A percentile compares a stretch with the other conserved stretches of the same genome.
Conservation (phyloP, 2,113 vertebrate species). For the Toxotes jaculatrix region DNA sequence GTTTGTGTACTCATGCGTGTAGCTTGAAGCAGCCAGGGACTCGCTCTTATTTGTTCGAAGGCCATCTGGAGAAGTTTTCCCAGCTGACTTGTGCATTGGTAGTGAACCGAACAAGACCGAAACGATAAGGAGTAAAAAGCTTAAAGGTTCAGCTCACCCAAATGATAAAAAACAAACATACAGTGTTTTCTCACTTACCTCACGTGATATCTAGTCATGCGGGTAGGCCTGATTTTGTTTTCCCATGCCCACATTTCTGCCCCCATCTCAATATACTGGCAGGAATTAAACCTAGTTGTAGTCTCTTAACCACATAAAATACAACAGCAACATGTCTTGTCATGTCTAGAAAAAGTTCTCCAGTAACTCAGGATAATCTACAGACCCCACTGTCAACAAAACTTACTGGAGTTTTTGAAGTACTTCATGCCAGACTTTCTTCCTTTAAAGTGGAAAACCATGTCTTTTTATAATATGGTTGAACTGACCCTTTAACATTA, state of each 20-base stretch:
- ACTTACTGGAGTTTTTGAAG: not conserved
- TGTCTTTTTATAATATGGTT: not conserved
- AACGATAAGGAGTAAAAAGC: conserved; percentile 13
- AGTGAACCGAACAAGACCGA: conserved; percentile 19
- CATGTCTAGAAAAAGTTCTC: not conserved
- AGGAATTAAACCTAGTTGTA: not conserved
- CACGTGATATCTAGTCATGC: not conserved
- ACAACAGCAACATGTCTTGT: not conserved
- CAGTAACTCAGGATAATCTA: not conserved
- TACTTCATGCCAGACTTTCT: not conserved
- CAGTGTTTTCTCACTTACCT: not conserved
- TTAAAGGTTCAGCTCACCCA: conserved; percentile 15
- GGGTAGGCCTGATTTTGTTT: not conserved
- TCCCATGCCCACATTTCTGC: not conserved
- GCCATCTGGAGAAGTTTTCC: conserved; percentile 18
- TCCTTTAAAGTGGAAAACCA: conserved; percentile 6
- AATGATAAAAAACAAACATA: conserved; percentile 7
- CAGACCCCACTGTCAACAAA: not conserved
- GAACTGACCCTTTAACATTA: not conserved
- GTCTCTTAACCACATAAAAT: not conserved
- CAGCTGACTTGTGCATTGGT: conserved; percentile 15
- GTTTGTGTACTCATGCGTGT: conserved; percentile 5
- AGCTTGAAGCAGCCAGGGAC: not conserved
- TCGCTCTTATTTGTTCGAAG: not conserved
- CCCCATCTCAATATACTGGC: not conserved